Evolutionary conservation across 1,140 invertebrate species (phyloP), one percentile per base, ranked within the genome.

Genomic region (Drosophila parabipectinata): DNA sequence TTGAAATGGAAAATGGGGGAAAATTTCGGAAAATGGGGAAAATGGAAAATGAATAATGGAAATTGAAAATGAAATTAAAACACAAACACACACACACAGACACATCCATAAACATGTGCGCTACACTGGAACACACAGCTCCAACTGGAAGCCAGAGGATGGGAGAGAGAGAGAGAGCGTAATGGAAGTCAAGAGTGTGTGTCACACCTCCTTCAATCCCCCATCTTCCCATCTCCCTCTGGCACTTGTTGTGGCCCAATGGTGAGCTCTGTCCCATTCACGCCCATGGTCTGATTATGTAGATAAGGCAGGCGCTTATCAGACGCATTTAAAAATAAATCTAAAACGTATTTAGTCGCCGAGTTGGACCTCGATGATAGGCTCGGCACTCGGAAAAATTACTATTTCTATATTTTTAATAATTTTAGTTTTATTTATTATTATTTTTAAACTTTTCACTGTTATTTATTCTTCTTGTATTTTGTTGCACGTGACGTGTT

Each of bases 281-380:
- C 41, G 56, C 60, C 59, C 18, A 61, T 76, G 76, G 52, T 34
- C 60, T 74, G 81, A 85, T 85, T 85, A 78, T 72, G 62, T 60
- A 81, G 78, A 81, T 87, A 85, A 85, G 81, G 68, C 53, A 51
- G 52, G 52, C 63, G 77, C 81, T 85, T 85, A 85, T 85, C 81
- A 81, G 68, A 78, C 63, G 82, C 81, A 76, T 81, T 81, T 53
- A 75, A 81, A 85, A 87, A 85, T 87, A 87, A 77, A 85, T 87
- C 74, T 85, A 75, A 87, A 87, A 87, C 64, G 77, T 87, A 87
- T 75, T 87, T 81, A 69, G 72, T 56, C 76, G 76, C 55, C 72
- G 26, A 61, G 58, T 67, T 52, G 59, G 59, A 66, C 24, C 63
- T 51, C 62, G 45, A 66, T 50, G 44, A 45, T 30, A 34, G 41